These are phyloP conservation scores for Chrysoperla carnea DNA, from an alignment of 1,140 invertebrate genomes.

Conservation along the genomic window DNA sequence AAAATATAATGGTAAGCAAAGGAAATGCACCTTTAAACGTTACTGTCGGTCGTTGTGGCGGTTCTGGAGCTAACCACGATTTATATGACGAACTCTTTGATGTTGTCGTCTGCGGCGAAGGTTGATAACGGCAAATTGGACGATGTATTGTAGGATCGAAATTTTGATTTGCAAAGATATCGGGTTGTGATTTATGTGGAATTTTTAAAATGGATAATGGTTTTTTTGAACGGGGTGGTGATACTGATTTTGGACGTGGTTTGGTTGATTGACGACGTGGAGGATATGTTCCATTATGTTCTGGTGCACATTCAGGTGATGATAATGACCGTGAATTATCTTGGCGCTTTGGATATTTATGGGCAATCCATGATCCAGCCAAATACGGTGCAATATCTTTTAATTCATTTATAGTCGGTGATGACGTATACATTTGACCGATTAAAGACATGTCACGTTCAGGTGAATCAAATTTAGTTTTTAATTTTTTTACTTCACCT, in stretches of 20 bases:
- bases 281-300: conserved; percentile 14
- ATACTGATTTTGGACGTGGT: conserved; percentile 23
- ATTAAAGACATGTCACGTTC: conserved; percentile 39
- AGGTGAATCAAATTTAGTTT: conserved; percentile 42
- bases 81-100: conserved; percentile 20
- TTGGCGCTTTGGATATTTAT: conserved; percentile 43
- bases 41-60: conserved; percentile 40
- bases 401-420: conserved; percentile 58
- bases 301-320: conserved; percentile 26
- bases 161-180: conserved; percentile 43
- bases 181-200: conserved; percentile 17
- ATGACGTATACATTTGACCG: conserved; percentile 64
- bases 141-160: conserved; percentile 58
- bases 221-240: conserved; percentile 18
- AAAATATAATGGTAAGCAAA: neutral
- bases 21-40: conserved; percentile 55
- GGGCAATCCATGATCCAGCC: conserved; percentile 56
- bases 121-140: conserved; percentile 59
- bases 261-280: conserved; percentile 12
- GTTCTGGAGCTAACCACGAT: conserved; percentile 27
- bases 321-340: conserved; percentile 43
- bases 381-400: conserved; percentile 58
- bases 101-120: conserved; percentile 25
- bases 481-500: conserved; percentile 47
- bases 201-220: conserved; percentile 40